phyloP scores from a whole-genome alignment of 1,140 invertebrate genomes.

The Pentalonia nigronervosa region DNA sequence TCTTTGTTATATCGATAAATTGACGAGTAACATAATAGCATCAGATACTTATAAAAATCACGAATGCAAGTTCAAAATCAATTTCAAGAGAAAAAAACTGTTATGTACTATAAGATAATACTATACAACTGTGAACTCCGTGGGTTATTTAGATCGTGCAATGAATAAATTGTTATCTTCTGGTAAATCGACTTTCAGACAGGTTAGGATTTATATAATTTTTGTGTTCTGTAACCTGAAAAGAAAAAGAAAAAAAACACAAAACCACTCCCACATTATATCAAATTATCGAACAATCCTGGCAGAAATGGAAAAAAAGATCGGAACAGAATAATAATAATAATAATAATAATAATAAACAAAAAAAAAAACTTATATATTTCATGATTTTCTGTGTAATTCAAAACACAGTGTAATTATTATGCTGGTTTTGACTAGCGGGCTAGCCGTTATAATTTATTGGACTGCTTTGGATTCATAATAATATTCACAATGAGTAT shows the following conservation, averaged over 20 bases:
- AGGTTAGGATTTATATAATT: constrained; percentile 57
- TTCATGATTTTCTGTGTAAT: constrained; percentile 53
- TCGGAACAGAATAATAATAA: constrained; percentile 40
- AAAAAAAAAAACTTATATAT: constrained; percentile 31
- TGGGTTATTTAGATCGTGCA: constrained; percentile 57
- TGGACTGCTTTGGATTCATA: constrained; percentile 50
- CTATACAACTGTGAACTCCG: constrained; percentile 8
- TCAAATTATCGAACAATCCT: constrained; percentile 55
- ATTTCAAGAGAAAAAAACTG: constrained; percentile 1
- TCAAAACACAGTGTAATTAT: constrained; percentile 45
- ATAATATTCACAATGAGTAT: constrained; percentile 38
- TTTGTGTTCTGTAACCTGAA: constrained; percentile 23
- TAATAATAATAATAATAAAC: neutral
- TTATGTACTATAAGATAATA: neutral
- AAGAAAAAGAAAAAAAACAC: neutral
- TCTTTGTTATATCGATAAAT: neutral
- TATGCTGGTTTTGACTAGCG: constrained; percentile 48
- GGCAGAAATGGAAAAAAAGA: constrained; percentile 36
- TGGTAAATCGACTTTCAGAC: constrained; percentile 54
- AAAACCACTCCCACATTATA: constrained; percentile 57
- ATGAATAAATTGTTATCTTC: constrained; percentile 57
- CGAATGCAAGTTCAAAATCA: constrained; percentile 25
- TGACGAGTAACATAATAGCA: neutral
- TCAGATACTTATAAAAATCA: constrained; percentile 22
- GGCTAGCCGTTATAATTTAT: constrained; percentile 57